phyloP scores from a whole-genome alignment of 2,888 invertebrate genomes.

The Cheiracanthium punctorium region DNA sequence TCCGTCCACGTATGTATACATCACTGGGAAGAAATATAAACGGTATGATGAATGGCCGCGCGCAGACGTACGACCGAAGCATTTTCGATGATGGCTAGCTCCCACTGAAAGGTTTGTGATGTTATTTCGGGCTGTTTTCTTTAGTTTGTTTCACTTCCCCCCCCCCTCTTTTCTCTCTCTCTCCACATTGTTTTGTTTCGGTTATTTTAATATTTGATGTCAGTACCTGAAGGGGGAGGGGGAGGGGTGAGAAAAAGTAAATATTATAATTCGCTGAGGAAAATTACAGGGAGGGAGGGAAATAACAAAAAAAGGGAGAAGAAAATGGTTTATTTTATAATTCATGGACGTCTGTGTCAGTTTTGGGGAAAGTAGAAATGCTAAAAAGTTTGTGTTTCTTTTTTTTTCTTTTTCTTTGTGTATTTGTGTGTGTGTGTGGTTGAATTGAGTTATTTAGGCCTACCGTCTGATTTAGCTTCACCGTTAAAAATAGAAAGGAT shows the following conservation, averaged over 20 bases:
- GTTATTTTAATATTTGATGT: neutral
- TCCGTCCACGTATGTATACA: conserved; percentile 24
- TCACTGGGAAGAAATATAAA: conserved; percentile 10
- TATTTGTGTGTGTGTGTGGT: too few species aligned
- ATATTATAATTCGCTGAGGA: neutral
- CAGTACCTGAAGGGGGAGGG: neutral
- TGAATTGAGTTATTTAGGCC: too few species aligned
- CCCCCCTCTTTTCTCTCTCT: conserved; percentile 35
- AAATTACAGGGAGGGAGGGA: neutral
- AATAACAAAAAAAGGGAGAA: too few species aligned
- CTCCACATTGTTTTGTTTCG: neutral
- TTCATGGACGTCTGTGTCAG: too few species aligned
- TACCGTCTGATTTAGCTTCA: too few species aligned
- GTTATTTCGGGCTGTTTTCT: conserved; percentile 23
- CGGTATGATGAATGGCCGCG: conserved; percentile 19
- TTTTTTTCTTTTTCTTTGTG: too few species aligned
- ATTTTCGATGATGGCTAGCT: conserved; percentile 12
- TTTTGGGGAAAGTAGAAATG: too few species aligned
- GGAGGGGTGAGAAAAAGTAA: too few species aligned
- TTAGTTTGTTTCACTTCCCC: neutral
- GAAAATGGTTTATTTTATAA: too few species aligned
- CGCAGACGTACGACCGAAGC: conserved; percentile 10
- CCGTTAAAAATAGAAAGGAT: too few species aligned
- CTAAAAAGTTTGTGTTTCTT: too few species aligned
- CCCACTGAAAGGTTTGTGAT: conserved; percentile 1